A percentile compares a stretch with the other conserved stretches of the same genome.
Conservation (phyloP, 1,140 invertebrate species). For the Thaumetopoea pityocampa region DNA sequence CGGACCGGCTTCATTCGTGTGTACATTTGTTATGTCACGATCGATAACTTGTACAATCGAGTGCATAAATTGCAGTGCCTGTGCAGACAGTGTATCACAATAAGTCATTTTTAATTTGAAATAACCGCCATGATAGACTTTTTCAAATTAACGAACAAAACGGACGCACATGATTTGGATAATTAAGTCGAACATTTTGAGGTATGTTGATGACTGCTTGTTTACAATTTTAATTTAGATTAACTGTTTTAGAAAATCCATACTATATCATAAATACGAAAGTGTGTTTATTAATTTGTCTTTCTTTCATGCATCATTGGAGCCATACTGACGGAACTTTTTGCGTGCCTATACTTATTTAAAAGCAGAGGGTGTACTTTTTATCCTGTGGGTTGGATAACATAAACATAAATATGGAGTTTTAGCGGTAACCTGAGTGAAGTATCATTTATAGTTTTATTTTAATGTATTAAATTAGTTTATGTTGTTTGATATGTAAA, state of each 20-base stretch:
- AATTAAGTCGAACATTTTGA: constrained; percentile 17
- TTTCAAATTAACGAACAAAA: constrained; percentile 31
- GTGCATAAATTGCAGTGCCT: constrained; percentile 31
- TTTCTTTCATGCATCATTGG: too few species aligned
- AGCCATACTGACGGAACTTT: too few species aligned
- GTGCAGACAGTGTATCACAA: constrained; percentile 17
- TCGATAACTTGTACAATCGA: constrained; percentile 36
- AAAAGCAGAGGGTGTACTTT: too few species aligned
- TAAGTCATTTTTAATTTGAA: constrained; percentile 14
- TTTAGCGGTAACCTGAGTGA: too few species aligned
- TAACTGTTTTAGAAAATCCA: background rate
- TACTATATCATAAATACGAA: too few species aligned
- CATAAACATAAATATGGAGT: too few species aligned
- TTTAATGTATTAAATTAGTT: too few species aligned
- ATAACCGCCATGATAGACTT: constrained; percentile 26
- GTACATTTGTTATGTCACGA: constrained; percentile 30
- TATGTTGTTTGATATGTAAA: too few species aligned
- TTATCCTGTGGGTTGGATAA: too few species aligned
- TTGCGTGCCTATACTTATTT: too few species aligned
- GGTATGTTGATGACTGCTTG: constrained; percentile 7
- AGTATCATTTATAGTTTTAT: too few species aligned
- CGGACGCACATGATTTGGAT: constrained; percentile 26
- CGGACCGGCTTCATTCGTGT: constrained; percentile 24
- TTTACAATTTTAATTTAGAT: constrained; percentile 4
- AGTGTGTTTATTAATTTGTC: too few species aligned